Evolutionary conservation across 2,113 vertebrate species (phyloP).

Genomic region (Porphyrio hochstetteri): DNA sequence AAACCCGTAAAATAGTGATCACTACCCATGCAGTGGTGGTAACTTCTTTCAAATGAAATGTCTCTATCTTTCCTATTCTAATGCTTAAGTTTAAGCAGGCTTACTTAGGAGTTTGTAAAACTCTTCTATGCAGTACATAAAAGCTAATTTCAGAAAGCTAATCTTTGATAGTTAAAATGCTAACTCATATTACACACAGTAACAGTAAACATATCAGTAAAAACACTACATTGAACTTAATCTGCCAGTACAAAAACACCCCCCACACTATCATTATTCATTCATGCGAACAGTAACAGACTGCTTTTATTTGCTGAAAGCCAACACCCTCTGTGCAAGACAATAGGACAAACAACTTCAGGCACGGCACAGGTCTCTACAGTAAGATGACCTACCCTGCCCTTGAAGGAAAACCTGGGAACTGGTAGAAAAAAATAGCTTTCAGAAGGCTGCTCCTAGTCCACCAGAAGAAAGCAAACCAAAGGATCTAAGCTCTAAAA

Average conservation of each 20-base stretch:
- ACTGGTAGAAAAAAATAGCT: not conserved
- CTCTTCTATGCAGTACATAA: not conserved
- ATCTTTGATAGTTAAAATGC: not conserved
- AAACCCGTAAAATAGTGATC: not conserved
- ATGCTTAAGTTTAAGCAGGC: not conserved
- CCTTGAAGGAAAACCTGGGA: not conserved
- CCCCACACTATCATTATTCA: not conserved
- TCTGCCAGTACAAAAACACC: not conserved
- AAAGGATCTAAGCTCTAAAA: not conserved
- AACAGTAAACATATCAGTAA: not conserved
- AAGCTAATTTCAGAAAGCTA: not conserved
- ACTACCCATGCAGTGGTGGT: not conserved
- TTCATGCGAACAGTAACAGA: not conserved
- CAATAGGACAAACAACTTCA: not conserved
- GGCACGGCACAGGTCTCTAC: not conserved
- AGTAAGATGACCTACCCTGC: not conserved
- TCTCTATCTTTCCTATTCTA: not conserved
- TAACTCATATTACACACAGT: not conserved
- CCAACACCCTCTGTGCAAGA: not conserved
- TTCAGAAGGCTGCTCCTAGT: not conserved
- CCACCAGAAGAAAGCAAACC: not conserved
- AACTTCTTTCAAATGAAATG: not conserved
- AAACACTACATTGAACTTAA: not conserved
- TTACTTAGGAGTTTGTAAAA: not conserved
- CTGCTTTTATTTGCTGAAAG: slow-evolving; percentile 11